Conservation (phyloP, 2,113 vertebrate genomes). For the Oenanthe oenanthe region DNA sequence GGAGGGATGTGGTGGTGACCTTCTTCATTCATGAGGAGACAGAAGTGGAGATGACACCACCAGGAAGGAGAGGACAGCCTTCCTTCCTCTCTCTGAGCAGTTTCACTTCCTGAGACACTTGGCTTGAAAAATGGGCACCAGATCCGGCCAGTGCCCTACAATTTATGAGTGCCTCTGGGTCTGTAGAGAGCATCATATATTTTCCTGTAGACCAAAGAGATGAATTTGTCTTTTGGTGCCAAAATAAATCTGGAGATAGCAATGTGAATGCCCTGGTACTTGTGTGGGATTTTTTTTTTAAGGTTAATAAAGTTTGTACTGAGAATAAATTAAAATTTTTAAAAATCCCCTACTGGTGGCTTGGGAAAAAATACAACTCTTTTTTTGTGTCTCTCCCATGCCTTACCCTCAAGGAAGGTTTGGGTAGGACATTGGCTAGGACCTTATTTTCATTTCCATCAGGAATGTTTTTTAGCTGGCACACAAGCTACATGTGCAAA, state of each 20-base stretch:
- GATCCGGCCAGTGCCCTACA: not conserved
- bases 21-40: not conserved
- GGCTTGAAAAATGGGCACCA: not conserved
- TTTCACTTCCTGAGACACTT: not conserved
- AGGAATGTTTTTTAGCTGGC: slow-evolving; percentile 66
- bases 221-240: not conserved
- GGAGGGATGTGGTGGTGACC: not conserved
- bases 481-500: slow-evolving; percentile 45
- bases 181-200: not conserved
- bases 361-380: not conserved
- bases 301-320: not conserved
- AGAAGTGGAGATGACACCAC: not conserved
- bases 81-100: not conserved
- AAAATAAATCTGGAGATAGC: not conserved
- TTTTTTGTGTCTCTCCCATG: not conserved
- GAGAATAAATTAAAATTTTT: not conserved
- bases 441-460: slow-evolving; percentile 70
- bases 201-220: not conserved
- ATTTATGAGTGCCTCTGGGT: not conserved
- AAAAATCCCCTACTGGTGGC: not conserved
- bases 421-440: slow-evolving; percentile 3
- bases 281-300: not conserved
- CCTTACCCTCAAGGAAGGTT: not conserved
- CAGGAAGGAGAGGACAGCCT: not conserved
- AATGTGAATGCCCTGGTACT: not conserved